Percentiles rank a stretch among this genome's conserved stretches.
Conservation (phyloP, 2,797 vertebrate genomes). For the Heterohyrax brucei region DNA sequence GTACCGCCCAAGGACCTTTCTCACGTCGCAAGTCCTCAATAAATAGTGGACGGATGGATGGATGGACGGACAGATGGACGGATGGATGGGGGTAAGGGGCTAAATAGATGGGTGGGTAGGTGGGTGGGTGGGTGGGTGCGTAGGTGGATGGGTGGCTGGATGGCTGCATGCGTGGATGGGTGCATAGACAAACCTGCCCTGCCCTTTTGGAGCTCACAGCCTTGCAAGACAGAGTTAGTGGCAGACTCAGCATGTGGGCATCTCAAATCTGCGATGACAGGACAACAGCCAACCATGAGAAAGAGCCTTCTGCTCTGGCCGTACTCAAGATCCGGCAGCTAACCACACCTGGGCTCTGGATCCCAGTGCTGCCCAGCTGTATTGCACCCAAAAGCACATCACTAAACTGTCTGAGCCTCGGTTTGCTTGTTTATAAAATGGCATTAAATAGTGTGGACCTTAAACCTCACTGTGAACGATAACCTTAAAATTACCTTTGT, state of each 20-base stretch:
- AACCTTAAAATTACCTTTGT: neutral
- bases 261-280: neutral
- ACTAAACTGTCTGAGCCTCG: neutral
- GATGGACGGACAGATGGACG: no score
- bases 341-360: neutral
- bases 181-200: neutral
- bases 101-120: no score
- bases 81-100: no score
- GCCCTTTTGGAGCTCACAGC: neutral
- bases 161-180: neutral
- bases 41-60: neutral
- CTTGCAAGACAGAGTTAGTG: neutral
- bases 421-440: neutral
- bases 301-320: no score
- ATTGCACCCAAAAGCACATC: neutral
- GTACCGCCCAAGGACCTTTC: neutral
- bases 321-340: no score
- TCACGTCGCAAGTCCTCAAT: neutral
- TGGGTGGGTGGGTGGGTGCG: no score
- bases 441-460: neutral
- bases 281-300: neutral
- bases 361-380: neutral
- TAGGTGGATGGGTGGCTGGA: no score
- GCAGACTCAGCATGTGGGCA: neutral
- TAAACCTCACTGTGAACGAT: neutral